phyloP scores from a whole-genome alignment of 2,888 invertebrate genomes.

The Sylvicola fuscatus region DNA sequence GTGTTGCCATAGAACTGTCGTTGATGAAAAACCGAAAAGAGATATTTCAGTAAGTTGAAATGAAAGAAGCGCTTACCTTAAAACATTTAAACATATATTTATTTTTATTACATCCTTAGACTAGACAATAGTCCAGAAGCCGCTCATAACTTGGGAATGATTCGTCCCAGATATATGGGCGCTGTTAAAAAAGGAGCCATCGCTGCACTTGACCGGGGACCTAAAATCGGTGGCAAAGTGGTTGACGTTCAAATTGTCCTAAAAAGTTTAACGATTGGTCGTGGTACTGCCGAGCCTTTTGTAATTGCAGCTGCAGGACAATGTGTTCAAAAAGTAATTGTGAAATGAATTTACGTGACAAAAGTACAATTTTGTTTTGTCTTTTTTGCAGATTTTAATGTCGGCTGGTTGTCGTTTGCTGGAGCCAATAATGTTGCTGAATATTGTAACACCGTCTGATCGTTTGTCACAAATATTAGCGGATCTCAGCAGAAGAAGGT shows the following conservation, averaged over 20 bases:
- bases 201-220: conserved; percentile 56
- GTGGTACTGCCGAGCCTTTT: conserved; percentile 62
- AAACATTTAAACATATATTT: too few relatives aligned
- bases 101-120: conserved; percentile 23
- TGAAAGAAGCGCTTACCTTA: background rate
- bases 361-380: conserved; percentile 1
- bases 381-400: conserved; percentile 11
- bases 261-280: conserved; percentile 50
- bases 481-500: conserved; percentile 56
- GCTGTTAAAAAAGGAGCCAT: conserved; percentile 52
- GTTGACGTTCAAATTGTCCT: conserved; percentile 54
- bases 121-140: conserved; percentile 46
- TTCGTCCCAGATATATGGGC: conserved; percentile 42
- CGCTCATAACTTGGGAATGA: conserved; percentile 39
- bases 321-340: conserved; percentile 52
- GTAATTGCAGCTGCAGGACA: conserved; percentile 64
- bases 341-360: background rate
- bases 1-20: conserved; percentile 19
- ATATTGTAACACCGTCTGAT: conserved; percentile 48
- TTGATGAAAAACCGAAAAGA: conserved; percentile 25
- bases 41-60: conserved; percentile 24
- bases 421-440: conserved; percentile 80
- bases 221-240: conserved; percentile 66
- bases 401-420: conserved; percentile 29
- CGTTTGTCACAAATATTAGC: conserved; percentile 41